phyloP scores from a whole-genome alignment of 2,113 vertebrate genomes.

The Thoracochromis brauschi region DNA sequence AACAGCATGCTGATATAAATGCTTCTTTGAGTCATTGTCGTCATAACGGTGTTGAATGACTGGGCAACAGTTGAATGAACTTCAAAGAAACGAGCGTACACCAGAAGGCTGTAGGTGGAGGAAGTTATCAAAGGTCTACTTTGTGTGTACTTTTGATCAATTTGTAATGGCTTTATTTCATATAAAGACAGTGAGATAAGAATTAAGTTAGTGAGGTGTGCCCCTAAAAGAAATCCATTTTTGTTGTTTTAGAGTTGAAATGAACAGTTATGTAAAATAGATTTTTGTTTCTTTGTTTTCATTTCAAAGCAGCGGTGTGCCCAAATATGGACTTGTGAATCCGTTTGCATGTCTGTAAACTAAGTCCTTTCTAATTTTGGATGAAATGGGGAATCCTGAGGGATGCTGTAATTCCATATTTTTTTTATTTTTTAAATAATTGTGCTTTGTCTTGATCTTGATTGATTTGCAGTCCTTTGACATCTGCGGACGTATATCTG shows the following conservation, averaged over 20 bases:
- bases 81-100: neutral
- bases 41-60: neutral
- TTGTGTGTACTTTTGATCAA: neutral
- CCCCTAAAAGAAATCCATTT: neutral
- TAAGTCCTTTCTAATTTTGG: neutral
- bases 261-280: neutral
- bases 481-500: conserved; percentile 86
- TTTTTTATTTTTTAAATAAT: neutral
- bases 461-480: conserved; percentile 82
- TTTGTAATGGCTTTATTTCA: neutral
- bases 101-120: neutral
- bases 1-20: neutral
- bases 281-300: neutral
- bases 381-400: neutral
- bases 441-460: neutral
- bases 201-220: neutral
- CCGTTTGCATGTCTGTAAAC: neutral
- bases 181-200: neutral
- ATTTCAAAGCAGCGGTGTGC: neutral
- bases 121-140: neutral
- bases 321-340: neutral
- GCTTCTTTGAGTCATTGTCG: neutral
- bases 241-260: neutral
- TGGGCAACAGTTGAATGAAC: neutral
- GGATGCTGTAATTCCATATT: neutral